Percentiles rank a stretch among this genome's conserved stretches.
Conservation (phyloP, 1,140 invertebrate genomes). For the Orius insidiosus region DNA sequence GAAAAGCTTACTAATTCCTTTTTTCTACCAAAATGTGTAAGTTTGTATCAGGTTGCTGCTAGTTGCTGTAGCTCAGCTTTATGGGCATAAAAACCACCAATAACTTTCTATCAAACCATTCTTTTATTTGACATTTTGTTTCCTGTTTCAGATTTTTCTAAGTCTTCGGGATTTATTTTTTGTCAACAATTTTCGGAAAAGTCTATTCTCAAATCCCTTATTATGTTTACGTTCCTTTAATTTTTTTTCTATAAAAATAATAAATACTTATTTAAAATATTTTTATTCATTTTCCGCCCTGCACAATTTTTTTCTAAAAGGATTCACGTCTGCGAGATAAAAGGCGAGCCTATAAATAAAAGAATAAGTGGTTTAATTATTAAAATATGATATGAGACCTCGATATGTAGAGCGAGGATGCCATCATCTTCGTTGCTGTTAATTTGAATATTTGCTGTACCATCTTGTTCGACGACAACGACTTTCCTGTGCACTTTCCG, state of each 20-base stretch:
- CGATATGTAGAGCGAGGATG: slow-evolving; percentile 57
- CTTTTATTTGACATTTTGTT: no score
- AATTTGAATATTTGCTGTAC: slow-evolving; percentile 44
- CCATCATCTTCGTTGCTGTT: slow-evolving; percentile 41
- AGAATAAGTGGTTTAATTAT: background rate
- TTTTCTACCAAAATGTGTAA: background rate
- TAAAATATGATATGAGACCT: slow-evolving; percentile 19
- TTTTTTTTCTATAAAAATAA: background rate
- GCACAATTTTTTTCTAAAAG: no score
- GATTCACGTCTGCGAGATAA: background rate
- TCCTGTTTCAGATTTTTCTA: no score
- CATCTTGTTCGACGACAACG: slow-evolving; percentile 42
- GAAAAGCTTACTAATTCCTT: slow-evolving; percentile 72
- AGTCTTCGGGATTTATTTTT: no score
- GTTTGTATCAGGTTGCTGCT: no score
- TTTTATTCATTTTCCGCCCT: slow-evolving; percentile 2
- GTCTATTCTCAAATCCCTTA: no score
- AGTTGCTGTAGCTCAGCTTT: no score
- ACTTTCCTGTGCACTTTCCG: slow-evolving; percentile 50
- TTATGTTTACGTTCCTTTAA: no score
- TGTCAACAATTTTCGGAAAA: no score
- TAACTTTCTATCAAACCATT: background rate
- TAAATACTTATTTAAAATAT: background rate
- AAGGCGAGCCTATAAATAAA: background rate
- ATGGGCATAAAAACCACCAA: background rate